Percentiles rank a stretch among this genome's conserved stretches.
Conservation (phyloP, 2,888 invertebrate genomes). For the Leptopilina syphax region DNA sequence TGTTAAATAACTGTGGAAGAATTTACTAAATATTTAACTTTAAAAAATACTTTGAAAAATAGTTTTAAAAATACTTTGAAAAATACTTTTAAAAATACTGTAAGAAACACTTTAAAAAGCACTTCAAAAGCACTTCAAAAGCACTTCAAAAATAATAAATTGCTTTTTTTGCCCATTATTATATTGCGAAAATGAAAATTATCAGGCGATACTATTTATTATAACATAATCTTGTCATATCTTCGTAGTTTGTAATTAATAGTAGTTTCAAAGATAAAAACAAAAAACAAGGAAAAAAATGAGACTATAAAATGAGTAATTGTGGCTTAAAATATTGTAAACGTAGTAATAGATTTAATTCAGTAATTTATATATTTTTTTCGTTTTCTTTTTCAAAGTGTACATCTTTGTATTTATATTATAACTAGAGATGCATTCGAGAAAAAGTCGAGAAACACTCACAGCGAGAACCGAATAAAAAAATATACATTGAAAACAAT, state of each 20-base stretch:
- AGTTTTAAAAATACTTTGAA: too few species aligned
- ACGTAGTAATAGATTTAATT: conserved; percentile 36
- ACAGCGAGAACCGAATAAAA: too few species aligned
- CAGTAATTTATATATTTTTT: neutral
- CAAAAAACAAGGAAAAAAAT: conserved; percentile 14
- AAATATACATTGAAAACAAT: too few species aligned
- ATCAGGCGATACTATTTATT: neutral
- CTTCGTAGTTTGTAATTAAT: conserved; percentile 18
- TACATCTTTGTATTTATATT: conserved; percentile 18
- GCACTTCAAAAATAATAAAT: neutral
- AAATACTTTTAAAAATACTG: too few species aligned
- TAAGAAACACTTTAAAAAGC: too few species aligned
- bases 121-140: too few species aligned
- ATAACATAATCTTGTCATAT: conserved; percentile 17
- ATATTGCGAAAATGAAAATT: neutral
- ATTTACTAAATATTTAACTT: too few species aligned
- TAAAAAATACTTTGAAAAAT: too few species aligned
- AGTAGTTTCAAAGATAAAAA: conserved; percentile 6
- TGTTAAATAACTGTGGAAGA: too few species aligned
- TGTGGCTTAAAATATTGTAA: conserved; percentile 46
- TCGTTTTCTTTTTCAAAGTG: neutral
- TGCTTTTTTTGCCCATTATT: conserved; percentile 3
- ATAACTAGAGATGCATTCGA: neutral
- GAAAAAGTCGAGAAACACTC: too few species aligned
- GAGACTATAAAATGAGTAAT: conserved; percentile 46